Conservation (phyloP, 2,797 vertebrate genomes). For the Eutrigla gurnardus region DNA sequence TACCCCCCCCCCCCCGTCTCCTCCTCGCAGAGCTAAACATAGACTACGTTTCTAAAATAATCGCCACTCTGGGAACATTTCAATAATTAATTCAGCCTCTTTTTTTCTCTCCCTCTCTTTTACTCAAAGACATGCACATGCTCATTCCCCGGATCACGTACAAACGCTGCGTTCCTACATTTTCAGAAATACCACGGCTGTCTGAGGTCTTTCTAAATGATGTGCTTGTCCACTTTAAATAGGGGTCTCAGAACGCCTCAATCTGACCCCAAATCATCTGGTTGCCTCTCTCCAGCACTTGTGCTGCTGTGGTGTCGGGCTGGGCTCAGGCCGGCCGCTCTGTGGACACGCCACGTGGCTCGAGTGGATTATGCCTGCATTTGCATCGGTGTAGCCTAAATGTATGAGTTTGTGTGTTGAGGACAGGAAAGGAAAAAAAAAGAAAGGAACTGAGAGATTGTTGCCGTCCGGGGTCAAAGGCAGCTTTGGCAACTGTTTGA, state of each 20-base stretch:
- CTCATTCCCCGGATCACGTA: conserved; percentile 35
- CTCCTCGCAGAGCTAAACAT: conserved; percentile 57
- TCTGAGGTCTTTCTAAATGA: conserved; percentile 53
- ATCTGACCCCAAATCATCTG: conserved; percentile 37
- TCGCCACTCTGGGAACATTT: conserved; percentile 51
- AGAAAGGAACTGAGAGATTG: conserved; percentile 45
- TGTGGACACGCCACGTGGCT: conserved; percentile 56
- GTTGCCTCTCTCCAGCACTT: conserved; percentile 23
- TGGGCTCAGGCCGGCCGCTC: conserved; percentile 16
- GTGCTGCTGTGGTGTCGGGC: conserved; percentile 40
- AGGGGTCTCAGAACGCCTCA: conserved; percentile 33
- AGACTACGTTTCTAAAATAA: conserved; percentile 67
- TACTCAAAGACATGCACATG: conserved; percentile 44
- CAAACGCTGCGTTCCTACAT: conserved; percentile 25
- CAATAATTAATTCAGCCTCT: conserved; percentile 68
- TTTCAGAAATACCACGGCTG: conserved; percentile 53
- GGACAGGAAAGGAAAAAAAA: conserved; percentile 29
- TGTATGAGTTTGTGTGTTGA: conserved; percentile 37
- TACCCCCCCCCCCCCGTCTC: conserved; percentile 28
- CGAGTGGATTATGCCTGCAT: conserved; percentile 46
- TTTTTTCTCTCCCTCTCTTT: conserved; percentile 35
- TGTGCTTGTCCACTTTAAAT: conserved; percentile 54
- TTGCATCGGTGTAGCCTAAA: conserved; percentile 46
- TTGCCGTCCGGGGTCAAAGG: conserved; percentile 35
- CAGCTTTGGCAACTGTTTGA: conserved; percentile 65